Percentiles rank a stretch among this genome's conserved stretches.
phyloP scores from a whole-genome alignment of 1,140 invertebrate species.

The Vanessa tameamea region DNA sequence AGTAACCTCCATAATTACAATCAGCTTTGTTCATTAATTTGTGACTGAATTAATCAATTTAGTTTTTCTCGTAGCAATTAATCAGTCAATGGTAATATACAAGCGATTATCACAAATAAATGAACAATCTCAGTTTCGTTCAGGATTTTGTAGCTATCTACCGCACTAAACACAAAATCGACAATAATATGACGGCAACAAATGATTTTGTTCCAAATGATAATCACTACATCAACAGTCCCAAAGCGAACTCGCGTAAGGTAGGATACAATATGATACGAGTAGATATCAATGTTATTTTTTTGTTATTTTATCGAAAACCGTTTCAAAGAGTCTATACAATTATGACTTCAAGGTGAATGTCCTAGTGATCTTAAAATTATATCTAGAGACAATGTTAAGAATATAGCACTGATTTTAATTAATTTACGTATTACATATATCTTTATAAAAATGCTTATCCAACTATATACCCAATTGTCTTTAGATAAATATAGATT shows the following conservation, averaged over 20 bases:
- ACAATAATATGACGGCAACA: slow-evolving; percentile 33
- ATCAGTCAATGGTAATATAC: neutral
- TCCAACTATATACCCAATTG: slow-evolving; percentile 35
- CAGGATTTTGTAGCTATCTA: slow-evolving; percentile 77
- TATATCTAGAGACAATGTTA: slow-evolving; percentile 43
- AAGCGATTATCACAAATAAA: slow-evolving; percentile 56
- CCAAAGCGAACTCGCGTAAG: slow-evolving; percentile 18
- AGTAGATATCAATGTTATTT: neutral
- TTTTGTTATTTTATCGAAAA: neutral
- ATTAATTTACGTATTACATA: too few relatives aligned
- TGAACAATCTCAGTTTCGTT: slow-evolving; percentile 73
- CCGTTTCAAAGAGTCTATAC: slow-evolving; percentile 19
- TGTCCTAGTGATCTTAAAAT: slow-evolving; percentile 37
- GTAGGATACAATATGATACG: neutral
- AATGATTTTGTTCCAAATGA: slow-evolving; percentile 14
- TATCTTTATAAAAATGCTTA: slow-evolving; percentile 11
- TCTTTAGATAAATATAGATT: slow-evolving; percentile 40
- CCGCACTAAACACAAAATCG: slow-evolving; percentile 58
- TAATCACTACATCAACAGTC: slow-evolving; percentile 19
- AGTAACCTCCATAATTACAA: slow-evolving; percentile 63
- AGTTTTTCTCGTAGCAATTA: slow-evolving; percentile 1
- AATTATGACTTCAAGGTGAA: slow-evolving; percentile 45
- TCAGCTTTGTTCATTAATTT: slow-evolving; percentile 64
- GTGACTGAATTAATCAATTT: slow-evolving; percentile 41
- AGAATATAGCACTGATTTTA: slow-evolving; percentile 22